Evolutionary conservation across 2,797 vertebrate species (phyloP), one percentile per base, ranked within the genome.

Genomic region (Mus spretus): DNA sequence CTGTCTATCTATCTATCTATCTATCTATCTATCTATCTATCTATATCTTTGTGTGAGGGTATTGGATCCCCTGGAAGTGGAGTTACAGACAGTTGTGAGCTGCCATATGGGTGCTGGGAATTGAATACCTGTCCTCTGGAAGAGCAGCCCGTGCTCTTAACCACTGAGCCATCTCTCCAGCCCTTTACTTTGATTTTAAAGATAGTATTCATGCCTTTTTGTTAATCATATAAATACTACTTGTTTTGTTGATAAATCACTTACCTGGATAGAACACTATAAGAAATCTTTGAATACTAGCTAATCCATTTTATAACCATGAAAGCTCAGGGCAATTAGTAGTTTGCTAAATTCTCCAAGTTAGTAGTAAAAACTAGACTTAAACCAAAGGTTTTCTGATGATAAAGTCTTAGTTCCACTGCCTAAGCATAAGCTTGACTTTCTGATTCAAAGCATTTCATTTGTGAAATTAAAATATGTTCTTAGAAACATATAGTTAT

Each of bases 391-490:
- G 95, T 28, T 91, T 88, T 90, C 89, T 88, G 59, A 84, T 47
- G 82, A 3, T 0, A 90, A 47, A 84, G 19, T 90, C 44, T 93
- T 92, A n/a, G 79, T 78, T 94, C 13, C 67, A 15, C 78, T 96
- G 44, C 31, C 63, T 28, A 67, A 63, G 17, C 19, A 44, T 59
- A 89, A 79, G 75, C 24, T 79, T 94, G 37, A 63, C 37, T 90
- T 96, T 94, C 57, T 95, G 72, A 88, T 84, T 53, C 13, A n/a
- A 95, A 92, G 47, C 72, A 26, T n/a, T 95, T 8, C 17, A 72
- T 96, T 90, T 94, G 22, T 91, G 14, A 95, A 79, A 65, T 92
- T 84, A 95, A 93, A 94, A 53, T 97, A 59, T 96, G n/a, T 84
- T 96, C 37, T 75, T 97, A 67, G n/a, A 90, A 77, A 82, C 87